Base-by-base conservation (phyloP, 1,140 invertebrate genomes). In the Sesamia nonagrioides region DNA sequence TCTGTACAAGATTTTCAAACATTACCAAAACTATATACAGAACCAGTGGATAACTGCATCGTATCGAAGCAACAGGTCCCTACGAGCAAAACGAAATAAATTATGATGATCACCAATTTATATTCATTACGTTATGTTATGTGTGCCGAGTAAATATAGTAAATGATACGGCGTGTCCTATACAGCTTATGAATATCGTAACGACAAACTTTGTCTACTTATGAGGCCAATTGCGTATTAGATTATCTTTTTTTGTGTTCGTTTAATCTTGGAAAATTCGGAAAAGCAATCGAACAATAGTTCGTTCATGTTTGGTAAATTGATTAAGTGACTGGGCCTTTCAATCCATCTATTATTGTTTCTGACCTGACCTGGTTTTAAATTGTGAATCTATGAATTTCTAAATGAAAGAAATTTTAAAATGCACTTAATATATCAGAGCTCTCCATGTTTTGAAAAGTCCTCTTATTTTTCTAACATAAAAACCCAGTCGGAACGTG, bases 31-130 rank as follows among this genome's bases (percentile, higher is more conserved):
- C 48, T 17, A 56, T 48, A 37, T 33, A 27, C 40, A 17, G 60
- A 75, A n/a, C 35, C 21, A 11, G 11, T 17, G 0, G 4, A 54
- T 11, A 35, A 71, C n/a, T 63, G 73, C 73, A 61, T 61, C 3
- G 58, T 35, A 60, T 42, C 52, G 18, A 69, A 75, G 73, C 73
- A 75, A 75, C 73, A 75, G 58, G 73, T 75, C 27, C 9, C 15
- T 21, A 6, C 17, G 42, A 42, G 61, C 61, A 45, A 40, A 66
- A n/a, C 58, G 45, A 50, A 75, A 75, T 75, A 75, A 75, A 75
- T 75, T 75, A 75, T 75, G 58, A 75, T 75, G 58, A 75, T 75
- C 42, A 63, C 73, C 73, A 75, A 75, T 75, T 75, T 61, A 75
- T 75, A 75, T 75, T 75, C 73, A 75, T 75, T 75, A 61, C 40